A percentile compares a stretch with the other conserved stretches of the same genome.
Conservation (phyloP, 2,797 vertebrate species). For the Coreius guichenoti region DNA sequence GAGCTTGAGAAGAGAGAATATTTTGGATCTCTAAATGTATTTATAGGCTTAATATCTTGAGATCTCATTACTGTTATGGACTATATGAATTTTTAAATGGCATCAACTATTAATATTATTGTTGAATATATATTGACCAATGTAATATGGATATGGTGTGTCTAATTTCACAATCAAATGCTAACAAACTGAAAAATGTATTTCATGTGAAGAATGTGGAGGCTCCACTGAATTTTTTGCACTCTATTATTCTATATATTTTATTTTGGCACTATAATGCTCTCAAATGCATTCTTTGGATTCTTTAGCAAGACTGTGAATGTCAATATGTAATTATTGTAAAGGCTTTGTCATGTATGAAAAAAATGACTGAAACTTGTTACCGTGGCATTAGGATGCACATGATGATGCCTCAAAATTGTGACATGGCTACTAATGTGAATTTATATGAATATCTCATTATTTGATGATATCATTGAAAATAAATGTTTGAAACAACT, state of each 20-base stretch:
- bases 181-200: not conserved
- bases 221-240: not conserved
- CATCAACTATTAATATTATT: not conserved
- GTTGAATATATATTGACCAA: not conserved
- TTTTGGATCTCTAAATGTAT: not conserved
- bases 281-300: not conserved
- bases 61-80: not conserved
- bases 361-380: not conserved
- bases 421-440: not conserved
- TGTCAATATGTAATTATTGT: not conserved
- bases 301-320: not conserved
- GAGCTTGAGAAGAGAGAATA: constrained; percentile 2
- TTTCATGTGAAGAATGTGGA: not conserved
- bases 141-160: not conserved
- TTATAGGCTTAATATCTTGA: not conserved
- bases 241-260: not conserved
- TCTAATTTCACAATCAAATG: constrained; percentile 11
- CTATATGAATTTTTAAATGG: not conserved
- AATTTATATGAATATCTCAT: not conserved
- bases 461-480: not conserved
- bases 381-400: not conserved
- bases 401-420: not conserved
- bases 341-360: not conserved
- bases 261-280: not conserved
- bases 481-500: constrained; percentile 12